Evolutionary conservation across 2,797 vertebrate genomes (phyloP), one percentile per base, ranked within the genome.

Genomic region (Urophycis tenuis): DNA sequence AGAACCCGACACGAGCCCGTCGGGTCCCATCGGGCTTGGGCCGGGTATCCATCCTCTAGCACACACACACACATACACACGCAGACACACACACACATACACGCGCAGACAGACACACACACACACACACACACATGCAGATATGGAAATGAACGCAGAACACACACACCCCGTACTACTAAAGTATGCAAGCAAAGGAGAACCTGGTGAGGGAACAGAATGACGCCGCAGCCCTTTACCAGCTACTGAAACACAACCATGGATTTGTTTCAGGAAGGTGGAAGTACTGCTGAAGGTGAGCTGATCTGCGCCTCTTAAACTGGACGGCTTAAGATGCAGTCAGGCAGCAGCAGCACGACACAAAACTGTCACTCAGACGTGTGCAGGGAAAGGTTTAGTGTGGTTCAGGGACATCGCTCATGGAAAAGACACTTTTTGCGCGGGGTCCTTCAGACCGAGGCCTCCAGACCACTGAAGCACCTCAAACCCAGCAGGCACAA

Each of bases 371-470:
- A 53, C 17, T 25, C 53, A 60, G 25, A n/a, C 22, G 67, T 76
- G 67, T 82, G 72, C 79, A 82, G 81, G 80, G 78, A 84, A 76
- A 78, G 79, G 74, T 78, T 83, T 72, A 86, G 77, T 76, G 83
- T 49, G 87, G 79, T 71, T 76, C 73, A 87, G 83, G 89, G 87
- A 85, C 84, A 78, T 8, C 76, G 71, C 79, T 73, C 60, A 86
- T 82, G 84, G 84, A 81, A 87, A 84, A 81, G 1, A 73, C 19
- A 74, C 32, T 72, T 76, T 71, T 25, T 64, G n/a, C 6, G 30
- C 8, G 3, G 10, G 64, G 29, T 69, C 39, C 29, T 72, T 35
- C 22, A 9, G 71, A 11, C 5, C 60, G 72, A 75, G 25, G 29
- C 72, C 29, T 67, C 71, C 2, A 39, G 79, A 73, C 14, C 9